Evolutionary conservation across 2,797 vertebrate genomes (phyloP).

Genomic region (Urocyon cinereoargenteus): DNA sequence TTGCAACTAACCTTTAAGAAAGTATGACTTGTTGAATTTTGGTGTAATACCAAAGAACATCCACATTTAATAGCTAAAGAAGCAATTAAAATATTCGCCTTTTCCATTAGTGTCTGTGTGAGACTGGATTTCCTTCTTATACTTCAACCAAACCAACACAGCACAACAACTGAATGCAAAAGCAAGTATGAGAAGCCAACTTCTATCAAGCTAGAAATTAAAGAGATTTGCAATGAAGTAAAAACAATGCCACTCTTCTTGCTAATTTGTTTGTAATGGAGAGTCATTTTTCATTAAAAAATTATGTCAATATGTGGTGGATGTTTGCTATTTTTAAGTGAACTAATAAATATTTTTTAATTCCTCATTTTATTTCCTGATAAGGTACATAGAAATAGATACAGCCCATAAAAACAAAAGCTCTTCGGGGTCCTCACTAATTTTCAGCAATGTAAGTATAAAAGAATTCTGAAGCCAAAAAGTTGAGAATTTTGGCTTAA

Average conservation of each 20-base stretch:
- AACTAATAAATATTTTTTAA: background rate
- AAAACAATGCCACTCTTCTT: background rate
- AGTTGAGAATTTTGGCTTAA: slow-evolving; percentile 20
- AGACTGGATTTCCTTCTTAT: background rate
- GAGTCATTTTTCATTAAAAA: slow-evolving; percentile 3
- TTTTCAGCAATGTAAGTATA: background rate
- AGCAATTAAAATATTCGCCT: background rate
- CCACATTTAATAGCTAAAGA: background rate
- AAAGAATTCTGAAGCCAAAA: slow-evolving; percentile 13
- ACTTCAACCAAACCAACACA: slow-evolving; percentile 16
- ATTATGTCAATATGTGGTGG: background rate
- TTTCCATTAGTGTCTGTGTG: background rate
- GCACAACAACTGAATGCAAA: background rate
- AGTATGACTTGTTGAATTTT: background rate
- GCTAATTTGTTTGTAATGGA: background rate
- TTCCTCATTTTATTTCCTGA: background rate
- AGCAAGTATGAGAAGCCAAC: background rate
- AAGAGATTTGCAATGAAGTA: background rate
- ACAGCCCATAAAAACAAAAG: slow-evolving; percentile 7
- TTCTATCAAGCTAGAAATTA: background rate
- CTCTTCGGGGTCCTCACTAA: background rate
- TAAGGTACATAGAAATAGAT: background rate
- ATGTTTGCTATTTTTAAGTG: slow-evolving; percentile 28
- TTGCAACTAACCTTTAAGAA: background rate
- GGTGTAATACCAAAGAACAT: background rate